A percentile compares a stretch with the other conserved stretches of the same genome.
These are phyloP conservation scores for Popillia japonica DNA, from an alignment of 1,140 invertebrate genomes.

Conservation along the genomic window DNA sequence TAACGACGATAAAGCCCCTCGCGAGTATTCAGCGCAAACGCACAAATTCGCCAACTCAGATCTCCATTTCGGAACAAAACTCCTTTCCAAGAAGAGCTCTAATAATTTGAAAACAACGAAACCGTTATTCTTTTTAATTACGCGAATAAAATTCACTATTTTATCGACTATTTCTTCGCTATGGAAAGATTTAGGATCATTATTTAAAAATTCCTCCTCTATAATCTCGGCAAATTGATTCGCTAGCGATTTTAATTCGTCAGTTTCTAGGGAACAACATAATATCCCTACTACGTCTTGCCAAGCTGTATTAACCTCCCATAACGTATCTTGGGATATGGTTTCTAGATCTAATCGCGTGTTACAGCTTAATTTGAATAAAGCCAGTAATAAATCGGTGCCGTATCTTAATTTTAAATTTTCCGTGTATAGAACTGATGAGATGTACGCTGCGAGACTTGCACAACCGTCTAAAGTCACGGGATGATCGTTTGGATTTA, in stretches of 20 bases:
- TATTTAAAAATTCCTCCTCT: slow-evolving; percentile 56
- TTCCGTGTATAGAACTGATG: slow-evolving; percentile 61
- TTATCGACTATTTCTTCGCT: slow-evolving; percentile 47
- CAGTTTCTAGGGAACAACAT: slow-evolving; percentile 45
- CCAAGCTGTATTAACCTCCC: slow-evolving; percentile 66
- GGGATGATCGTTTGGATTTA: slow-evolving; percentile 47
- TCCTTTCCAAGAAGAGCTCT: slow-evolving; percentile 46
- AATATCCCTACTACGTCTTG: slow-evolving; percentile 62
- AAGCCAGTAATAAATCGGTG: slow-evolving; percentile 59
- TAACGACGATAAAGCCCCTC: slow-evolving; percentile 45
- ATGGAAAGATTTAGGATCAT: slow-evolving; percentile 39
- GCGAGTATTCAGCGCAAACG: slow-evolving; percentile 51
- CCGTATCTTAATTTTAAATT: too few relatives aligned
- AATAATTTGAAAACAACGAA: slow-evolving; percentile 44
- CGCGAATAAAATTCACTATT: slow-evolving; percentile 47
- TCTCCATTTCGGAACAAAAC: slow-evolving; percentile 45
- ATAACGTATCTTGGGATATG: slow-evolving; percentile 62
- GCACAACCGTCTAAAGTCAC: slow-evolving; percentile 62
- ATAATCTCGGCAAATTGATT: slow-evolving; percentile 57
- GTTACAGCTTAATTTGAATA: slow-evolving; percentile 62
- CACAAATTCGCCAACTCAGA: slow-evolving; percentile 43
- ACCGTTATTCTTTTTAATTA: slow-evolving; percentile 45
- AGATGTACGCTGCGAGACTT: slow-evolving; percentile 63
- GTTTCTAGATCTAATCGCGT: slow-evolving; percentile 54
- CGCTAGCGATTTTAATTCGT: slow-evolving; percentile 54